A percentile compares a stretch with the other conserved stretches of the same genome.
Evolutionary conservation across 1,140 invertebrate species (phyloP).

Genomic region (Drosophila subpulchrella): DNA sequence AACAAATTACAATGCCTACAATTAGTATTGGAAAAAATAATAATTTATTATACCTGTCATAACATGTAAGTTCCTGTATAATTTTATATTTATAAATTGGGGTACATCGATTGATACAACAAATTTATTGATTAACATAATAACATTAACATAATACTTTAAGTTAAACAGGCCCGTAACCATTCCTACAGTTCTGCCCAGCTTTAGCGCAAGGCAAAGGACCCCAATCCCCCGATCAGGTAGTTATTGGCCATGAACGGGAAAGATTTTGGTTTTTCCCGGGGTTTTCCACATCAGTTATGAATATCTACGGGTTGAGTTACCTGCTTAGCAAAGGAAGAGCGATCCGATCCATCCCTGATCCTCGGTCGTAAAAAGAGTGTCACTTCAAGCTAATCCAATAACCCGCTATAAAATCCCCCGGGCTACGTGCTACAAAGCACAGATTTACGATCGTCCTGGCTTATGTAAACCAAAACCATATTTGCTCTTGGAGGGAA

Average conservation of each 20-base stretch:
- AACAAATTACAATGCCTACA: too few species aligned
- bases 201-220: slow-evolving; percentile 1
- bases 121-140: too few species aligned
- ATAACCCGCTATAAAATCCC: slow-evolving; percentile 60
- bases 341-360: slow-evolving; percentile 8
- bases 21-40: too few species aligned
- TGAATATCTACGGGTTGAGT: slow-evolving; percentile 57
- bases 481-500: slow-evolving; percentile 6
- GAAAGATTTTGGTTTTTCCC: slow-evolving; percentile 63
- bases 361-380: slow-evolving; percentile 44
- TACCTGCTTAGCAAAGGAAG: slow-evolving; percentile 38
- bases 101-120: too few species aligned
- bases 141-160: too few species aligned
- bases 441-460: slow-evolving; percentile 19
- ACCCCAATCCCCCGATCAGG: slow-evolving; percentile 41
- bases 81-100: too few species aligned
- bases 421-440: slow-evolving; percentile 14
- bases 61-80: too few species aligned
- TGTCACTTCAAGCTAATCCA: slow-evolving; percentile 48
- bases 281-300: slow-evolving; percentile 69
- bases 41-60: too few species aligned
- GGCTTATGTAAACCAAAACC: slow-evolving; percentile 51
- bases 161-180: too few species aligned
- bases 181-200: slow-evolving; percentile 1
- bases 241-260: slow-evolving; percentile 62